Conservation (phyloP, 2,888 invertebrate genomes). For the Eledone cirrhosa region DNA sequence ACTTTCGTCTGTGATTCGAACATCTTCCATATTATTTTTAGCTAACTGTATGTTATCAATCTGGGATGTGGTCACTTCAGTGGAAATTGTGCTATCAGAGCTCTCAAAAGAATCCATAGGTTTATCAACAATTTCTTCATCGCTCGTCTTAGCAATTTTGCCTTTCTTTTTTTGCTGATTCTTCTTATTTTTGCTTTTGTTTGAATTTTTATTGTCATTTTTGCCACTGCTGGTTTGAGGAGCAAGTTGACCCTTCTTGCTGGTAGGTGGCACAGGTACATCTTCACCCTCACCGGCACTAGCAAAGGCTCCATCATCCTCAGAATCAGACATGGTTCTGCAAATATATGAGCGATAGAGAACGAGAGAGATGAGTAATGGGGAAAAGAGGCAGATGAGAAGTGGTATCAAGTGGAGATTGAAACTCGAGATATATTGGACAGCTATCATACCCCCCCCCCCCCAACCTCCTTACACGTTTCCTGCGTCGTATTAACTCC, state of each 20-base stretch:
- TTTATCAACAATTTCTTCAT: neutral
- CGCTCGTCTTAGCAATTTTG: neutral
- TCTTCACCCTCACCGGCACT: slow-evolving; percentile 64
- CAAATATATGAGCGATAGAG: neutral
- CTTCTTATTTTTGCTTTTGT: slow-evolving; percentile 13
- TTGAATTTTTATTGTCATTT: slow-evolving; percentile 1
- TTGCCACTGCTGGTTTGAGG: neutral
- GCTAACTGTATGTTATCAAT: slow-evolving; percentile 16
- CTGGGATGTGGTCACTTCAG: neutral
- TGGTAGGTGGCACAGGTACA: neutral
- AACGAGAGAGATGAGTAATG: neutral
- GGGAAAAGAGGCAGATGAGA: neutral
- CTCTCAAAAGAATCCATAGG: neutral
- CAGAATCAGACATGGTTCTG: slow-evolving; percentile 54
- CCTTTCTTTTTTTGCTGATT: slow-evolving; percentile 16
- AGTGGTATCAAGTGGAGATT: too few relatives aligned
- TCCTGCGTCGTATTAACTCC: too few relatives aligned
- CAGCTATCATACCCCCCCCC: too few relatives aligned
- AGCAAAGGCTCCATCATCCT: slow-evolving; percentile 59
- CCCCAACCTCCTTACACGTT: too few relatives aligned
- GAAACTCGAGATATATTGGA: too few relatives aligned
- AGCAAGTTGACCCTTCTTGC: neutral
- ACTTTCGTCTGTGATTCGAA: slow-evolving; percentile 2
- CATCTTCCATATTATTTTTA: slow-evolving; percentile 2
- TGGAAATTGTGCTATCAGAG: neutral